Evolutionary conservation across 2,888 invertebrate genomes (phyloP).

Genomic region (Tricholauxania praeusta): DNA sequence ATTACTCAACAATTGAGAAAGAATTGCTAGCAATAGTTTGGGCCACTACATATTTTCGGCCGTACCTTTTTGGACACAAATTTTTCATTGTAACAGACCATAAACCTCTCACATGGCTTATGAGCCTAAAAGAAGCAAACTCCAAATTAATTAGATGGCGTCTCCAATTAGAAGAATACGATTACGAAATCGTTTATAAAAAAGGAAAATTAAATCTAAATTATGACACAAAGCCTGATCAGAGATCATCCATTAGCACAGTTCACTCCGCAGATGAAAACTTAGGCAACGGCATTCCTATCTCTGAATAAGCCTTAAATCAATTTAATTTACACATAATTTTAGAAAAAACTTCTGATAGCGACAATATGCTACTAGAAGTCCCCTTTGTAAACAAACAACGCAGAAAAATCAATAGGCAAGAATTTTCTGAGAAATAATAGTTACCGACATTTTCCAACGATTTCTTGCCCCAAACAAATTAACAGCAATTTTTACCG

Average conservation of each 20-base stretch:
- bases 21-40: no score
- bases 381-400: constrained; percentile 43
- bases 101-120: background rate
- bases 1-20: constrained; percentile 44
- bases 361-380: constrained; percentile 29
- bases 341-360: constrained; percentile 29
- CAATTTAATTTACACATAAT: constrained; percentile 44
- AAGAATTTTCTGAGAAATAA: constrained; percentile 31
- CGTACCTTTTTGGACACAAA: constrained; percentile 41
- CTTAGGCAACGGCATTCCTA: constrained; percentile 39
- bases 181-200: background rate
- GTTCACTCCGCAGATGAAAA: constrained; percentile 7
- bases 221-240: background rate
- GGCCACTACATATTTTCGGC: constrained; percentile 40
- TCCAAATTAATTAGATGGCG: background rate
- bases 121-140: background rate
- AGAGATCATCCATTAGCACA: background rate
- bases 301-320: constrained; percentile 45
- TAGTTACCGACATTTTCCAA: constrained; percentile 41
- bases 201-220: background rate
- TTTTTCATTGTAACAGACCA: background rate
- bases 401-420: constrained; percentile 33
- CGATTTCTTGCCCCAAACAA: constrained; percentile 41
- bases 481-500: constrained; percentile 38
- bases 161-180: background rate